Evolutionary conservation across 1,140 invertebrate species (phyloP), one percentile per base, ranked within the genome.

Genomic region (Neodiprion fabricii): DNA sequence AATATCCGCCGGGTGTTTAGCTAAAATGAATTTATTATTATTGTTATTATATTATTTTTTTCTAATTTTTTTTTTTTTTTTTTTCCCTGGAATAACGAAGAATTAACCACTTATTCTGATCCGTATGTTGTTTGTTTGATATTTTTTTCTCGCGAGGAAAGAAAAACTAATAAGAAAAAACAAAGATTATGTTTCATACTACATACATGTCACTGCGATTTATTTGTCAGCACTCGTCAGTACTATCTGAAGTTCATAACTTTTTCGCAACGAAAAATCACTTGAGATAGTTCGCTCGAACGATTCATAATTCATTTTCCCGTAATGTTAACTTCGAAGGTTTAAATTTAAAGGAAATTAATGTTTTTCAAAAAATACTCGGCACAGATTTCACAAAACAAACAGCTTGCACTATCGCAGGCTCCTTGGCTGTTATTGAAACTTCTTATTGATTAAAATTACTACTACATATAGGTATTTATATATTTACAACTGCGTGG

Each of bases 401-500:
- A 77, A 71, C 68, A 76, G 74, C 72, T 76, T 74, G 74, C 74
- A 79, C 73, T 71, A 70, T 75, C 74, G 78, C 74, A 80, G 81
- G 81, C 84, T 84, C 76, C 74, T 84, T 85, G 84, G 83, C 83
- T 86, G 85, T 85, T 86, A 81, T 83, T 79, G 76, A 82, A 83
- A 82, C 72, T 71, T 74, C 83, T 85, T 76, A 80, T 84, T 83
- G 78, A 85, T 83, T 81, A 82, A 83, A 83, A 78, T 78, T 84
- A 84, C 79, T 85, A 86, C 77, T 84, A 80, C 75, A 81, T 86
- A 85, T 88, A 87, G 84, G 82, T 88, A 86, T 88, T 87, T 88
- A 85, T 86, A 87, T 86, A 87, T 87, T 88, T 87, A 87, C 85
- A 88, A 87, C 77, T 83, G 85, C 85, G 85, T 88, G 86, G 86